Percentiles rank a stretch among this genome's conserved stretches.
Evolutionary conservation across 1,140 invertebrate genomes (phyloP).

Genomic region (Megalopta genalis): DNA sequence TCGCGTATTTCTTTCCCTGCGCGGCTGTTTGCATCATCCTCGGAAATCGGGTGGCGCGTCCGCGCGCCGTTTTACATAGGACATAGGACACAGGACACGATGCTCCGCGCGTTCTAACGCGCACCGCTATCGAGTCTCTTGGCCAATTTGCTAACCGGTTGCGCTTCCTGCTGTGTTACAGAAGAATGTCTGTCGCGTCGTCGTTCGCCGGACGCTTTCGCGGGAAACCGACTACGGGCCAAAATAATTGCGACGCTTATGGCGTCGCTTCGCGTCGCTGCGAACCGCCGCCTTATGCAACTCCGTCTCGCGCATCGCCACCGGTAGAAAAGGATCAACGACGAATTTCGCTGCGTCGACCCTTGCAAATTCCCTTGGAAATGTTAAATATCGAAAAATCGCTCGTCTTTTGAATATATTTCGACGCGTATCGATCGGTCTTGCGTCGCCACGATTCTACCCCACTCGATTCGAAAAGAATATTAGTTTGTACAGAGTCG

Average conservation of each 20-base stretch:
- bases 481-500: no score
- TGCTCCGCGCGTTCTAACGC: background rate
- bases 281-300: conserved; percentile 10
- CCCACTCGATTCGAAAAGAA: no score
- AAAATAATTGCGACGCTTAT: conserved; percentile 32
- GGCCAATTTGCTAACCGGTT: conserved; percentile 17
- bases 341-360: background rate
- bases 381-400: no score
- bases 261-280: background rate
- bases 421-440: no score
- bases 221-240: conserved; percentile 19
- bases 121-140: background rate
- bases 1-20: conserved; percentile 46
- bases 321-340: background rate
- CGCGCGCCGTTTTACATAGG: background rate
- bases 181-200: background rate
- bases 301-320: no score
- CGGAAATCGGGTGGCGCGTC: conserved; percentile 37
- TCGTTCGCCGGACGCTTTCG: conserved; percentile 16
- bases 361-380: no score
- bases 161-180: no score
- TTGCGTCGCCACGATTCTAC: no score
- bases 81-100: background rate
- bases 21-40: conserved; percentile 54
- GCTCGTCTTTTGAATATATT: no score